Conservation (phyloP, 2,113 vertebrate genomes). For the Gopherus evgoodei region DNA sequence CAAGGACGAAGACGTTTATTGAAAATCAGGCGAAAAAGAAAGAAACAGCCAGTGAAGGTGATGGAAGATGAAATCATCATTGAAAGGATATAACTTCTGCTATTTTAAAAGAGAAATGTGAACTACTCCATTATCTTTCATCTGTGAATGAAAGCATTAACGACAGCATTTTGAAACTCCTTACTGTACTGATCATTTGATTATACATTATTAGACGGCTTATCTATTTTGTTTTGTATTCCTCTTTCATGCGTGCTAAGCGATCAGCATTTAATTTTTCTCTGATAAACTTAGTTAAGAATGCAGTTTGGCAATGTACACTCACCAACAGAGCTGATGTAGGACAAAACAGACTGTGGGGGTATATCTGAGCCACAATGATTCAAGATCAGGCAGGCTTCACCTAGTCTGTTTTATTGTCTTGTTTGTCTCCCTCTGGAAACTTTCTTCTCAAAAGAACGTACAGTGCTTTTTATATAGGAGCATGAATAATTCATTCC, state of each 20-base stretch:
- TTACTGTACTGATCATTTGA: conserved; percentile 31
- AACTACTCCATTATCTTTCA: neutral
- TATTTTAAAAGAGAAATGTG: neutral
- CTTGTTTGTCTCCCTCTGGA: neutral
- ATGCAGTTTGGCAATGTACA: neutral
- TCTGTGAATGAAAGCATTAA: conserved; percentile 36
- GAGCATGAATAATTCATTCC: neutral
- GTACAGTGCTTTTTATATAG: neutral
- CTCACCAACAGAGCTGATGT: neutral
- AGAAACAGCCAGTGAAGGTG: conserved; percentile 50
- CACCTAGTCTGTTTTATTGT: neutral
- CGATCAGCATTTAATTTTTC: conserved; percentile 26
- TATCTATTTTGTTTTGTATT: conserved; percentile 45
- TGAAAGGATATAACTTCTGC: conserved; percentile 45
- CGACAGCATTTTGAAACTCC: neutral
- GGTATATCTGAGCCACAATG: neutral
- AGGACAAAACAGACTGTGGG: neutral
- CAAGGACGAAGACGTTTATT: conserved; percentile 46
- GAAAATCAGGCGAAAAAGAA: conserved; percentile 75
- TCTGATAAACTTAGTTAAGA: neutral
- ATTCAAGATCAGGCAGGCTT: neutral
- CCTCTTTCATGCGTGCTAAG: neutral
- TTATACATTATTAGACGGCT: conserved; percentile 35
- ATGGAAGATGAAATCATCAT: neutral
- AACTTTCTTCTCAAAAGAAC: conserved; percentile 29